Evolutionary conservation across 2,113 vertebrate species (phyloP).

Genomic region (Taxidea taxus): DNA sequence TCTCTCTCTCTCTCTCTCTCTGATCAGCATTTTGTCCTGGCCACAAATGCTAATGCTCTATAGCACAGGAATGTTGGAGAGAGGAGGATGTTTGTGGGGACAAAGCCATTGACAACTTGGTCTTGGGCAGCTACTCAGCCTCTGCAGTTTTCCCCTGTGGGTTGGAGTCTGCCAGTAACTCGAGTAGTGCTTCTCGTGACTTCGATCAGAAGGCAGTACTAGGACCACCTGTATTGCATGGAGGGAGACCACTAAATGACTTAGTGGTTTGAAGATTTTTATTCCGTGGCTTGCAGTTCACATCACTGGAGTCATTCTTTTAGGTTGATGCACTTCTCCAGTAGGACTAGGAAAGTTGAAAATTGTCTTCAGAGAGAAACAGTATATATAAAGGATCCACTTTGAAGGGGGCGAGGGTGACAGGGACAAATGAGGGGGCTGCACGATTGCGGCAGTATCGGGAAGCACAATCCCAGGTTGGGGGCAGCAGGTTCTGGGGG

Average conservation of each 20-base stretch:
- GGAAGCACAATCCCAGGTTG: not conserved
- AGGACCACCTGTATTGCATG: not conserved
- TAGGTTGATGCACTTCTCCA: not conserved
- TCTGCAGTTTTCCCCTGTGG: not conserved
- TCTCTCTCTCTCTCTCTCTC: not conserved
- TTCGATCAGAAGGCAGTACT: not conserved
- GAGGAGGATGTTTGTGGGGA: not conserved
- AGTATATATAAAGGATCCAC: not conserved
- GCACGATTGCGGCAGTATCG: rapidly evolving
- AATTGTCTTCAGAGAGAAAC: not conserved
- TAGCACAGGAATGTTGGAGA: not conserved
- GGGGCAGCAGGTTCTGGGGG: not conserved
- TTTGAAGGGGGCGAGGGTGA: not conserved
- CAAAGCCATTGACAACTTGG: rapidly evolving
- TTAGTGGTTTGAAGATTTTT: not conserved
- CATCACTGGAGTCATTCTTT: not conserved
- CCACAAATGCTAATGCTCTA: not conserved
- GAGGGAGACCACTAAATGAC: not conserved
- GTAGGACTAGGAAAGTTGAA: not conserved
- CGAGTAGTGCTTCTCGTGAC: not conserved
- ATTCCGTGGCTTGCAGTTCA: not conserved
- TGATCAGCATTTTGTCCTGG: not conserved
- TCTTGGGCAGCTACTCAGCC: not conserved
- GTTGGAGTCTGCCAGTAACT: not conserved
- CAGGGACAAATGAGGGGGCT: not conserved